Base-by-base conservation (phyloP, 2,888 invertebrate species). In the Zhengitettix transpicula region DNA sequence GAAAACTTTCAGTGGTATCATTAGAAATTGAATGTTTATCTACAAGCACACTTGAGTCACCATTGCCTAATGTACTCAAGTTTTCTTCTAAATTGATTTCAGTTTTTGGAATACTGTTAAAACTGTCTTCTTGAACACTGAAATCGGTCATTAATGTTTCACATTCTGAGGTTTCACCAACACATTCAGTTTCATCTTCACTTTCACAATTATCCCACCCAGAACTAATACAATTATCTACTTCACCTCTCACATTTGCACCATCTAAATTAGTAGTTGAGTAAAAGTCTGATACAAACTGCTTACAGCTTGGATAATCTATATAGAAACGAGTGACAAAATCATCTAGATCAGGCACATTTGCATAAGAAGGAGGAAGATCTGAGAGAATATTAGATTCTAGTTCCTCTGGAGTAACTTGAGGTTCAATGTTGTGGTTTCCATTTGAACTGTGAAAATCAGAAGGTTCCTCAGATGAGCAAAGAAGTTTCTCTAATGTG, bases 401-500 rank as follows among this genome's bases (percentile, higher is more conserved):
- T n/a, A 56, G 12, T 14, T 52, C 47, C n/a, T 54, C 15, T 3
- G 40, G 40, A 16, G 42, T 44, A 10, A n/a, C 41, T 17, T 12
- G 16, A 12, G 52, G 40, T 40, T 55, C 28, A 10, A 58, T 55
- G 41, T 58, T 41, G 14, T 55, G 17, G 11, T 40, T 42, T 12
- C 58, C 53, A 40, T 53, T 17, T 9, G 56, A 15, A 14, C 40
- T 41, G 9, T 17, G 52, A 17, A 54, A 60, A 15, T 62, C 62
- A 12, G 15, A 16, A 28, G 59, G 60, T 52, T 62, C 91, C 71
- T 95, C 94, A 67, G 89, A 88, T 68, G 93, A 93, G 72, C 96
- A 96, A 58, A 97, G 76, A 64, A 94, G 74, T 67, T 91, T 85
- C 72, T 97, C 96, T 62, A 97, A 74, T 65, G 87, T 85, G 69